Evolutionary conservation across 2,113 vertebrate species (phyloP).

Genomic region (Epinephelus moara): DNA sequence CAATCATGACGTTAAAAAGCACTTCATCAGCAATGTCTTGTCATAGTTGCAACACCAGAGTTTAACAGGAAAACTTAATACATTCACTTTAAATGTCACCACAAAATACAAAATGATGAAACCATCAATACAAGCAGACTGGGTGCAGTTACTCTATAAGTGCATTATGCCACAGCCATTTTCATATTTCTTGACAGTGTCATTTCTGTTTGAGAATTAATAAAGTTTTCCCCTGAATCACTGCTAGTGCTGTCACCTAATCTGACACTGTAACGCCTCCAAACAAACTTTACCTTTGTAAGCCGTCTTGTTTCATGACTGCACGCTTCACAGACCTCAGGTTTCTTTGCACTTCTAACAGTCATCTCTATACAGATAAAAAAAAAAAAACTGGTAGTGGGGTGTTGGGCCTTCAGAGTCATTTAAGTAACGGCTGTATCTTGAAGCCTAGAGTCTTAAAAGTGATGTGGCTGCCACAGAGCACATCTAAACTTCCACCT

Average conservation of each 20-base stretch:
- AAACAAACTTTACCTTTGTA: not conserved
- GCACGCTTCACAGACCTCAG: not conserved
- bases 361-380: not conserved
- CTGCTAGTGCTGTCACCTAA: not conserved
- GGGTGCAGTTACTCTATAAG: too few species aligned
- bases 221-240: slow-evolving; percentile 10
- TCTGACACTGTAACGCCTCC: not conserved
- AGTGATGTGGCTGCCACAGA: slow-evolving; percentile 11
- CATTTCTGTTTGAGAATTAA: too few species aligned
- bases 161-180: too few species aligned
- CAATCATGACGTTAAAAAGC: too few species aligned
- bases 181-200: too few species aligned
- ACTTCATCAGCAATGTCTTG: too few species aligned
- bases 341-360: slow-evolving; percentile 11
- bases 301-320: slow-evolving; percentile 11
- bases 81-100: too few species aligned
- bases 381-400: not conserved
- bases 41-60: too few species aligned
- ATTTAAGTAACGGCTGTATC: slow-evolving; percentile 21
- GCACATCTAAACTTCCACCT: slow-evolving; percentile 13
- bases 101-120: too few species aligned
- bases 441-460: not conserved
- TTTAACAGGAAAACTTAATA: too few species aligned
- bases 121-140: too few species aligned
- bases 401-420: not conserved